A percentile compares a stretch with the other conserved stretches of the same genome.
Conservation (phyloP, 2,113 vertebrate species). For the Phaethon lepturus region DNA sequence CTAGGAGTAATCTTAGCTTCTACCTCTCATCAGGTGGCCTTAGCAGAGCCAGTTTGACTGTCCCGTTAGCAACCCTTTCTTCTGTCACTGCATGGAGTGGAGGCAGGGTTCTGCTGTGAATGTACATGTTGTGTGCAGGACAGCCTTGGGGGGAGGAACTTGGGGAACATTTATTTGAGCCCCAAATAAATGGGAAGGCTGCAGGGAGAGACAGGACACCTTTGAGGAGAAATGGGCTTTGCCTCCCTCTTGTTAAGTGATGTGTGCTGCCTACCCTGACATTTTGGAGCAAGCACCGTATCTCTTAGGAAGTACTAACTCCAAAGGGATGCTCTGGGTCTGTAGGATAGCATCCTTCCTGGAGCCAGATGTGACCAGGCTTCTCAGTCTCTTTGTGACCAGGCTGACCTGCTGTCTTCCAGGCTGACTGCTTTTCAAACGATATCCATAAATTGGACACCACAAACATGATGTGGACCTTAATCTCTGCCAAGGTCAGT, state of each 20-base stretch:
- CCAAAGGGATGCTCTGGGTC: not conserved
- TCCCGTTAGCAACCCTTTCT: not conserved
- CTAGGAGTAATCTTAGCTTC: not conserved
- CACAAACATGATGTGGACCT: conserved; percentile 90
- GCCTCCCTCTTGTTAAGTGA: not conserved
- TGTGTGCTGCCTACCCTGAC: not conserved
- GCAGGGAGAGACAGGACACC: not conserved
- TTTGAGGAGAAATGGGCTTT: not conserved
- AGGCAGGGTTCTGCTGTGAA: not conserved
- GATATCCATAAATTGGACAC: conserved; percentile 97
- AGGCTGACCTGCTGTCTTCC: conserved; percentile 19
- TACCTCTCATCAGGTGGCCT: not conserved
- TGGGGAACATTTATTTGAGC: too few species aligned
- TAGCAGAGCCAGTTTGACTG: not conserved
- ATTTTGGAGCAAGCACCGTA: not conserved
- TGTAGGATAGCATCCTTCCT: not conserved
- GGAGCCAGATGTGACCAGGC: not conserved
- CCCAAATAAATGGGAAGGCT: not conserved
- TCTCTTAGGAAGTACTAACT: not conserved
- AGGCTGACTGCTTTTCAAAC: conserved; percentile 99
- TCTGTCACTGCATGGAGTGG: not conserved
- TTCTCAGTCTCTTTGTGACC: not conserved
- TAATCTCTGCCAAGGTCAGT: conserved; percentile 92
- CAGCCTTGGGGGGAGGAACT: not conserved
- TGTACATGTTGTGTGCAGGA: too few species aligned